These are phyloP conservation scores for Hydrozoanthus tunicans DNA, from an alignment of 64 coral and sea anemone species.

Conservation along the genomic window DNA sequence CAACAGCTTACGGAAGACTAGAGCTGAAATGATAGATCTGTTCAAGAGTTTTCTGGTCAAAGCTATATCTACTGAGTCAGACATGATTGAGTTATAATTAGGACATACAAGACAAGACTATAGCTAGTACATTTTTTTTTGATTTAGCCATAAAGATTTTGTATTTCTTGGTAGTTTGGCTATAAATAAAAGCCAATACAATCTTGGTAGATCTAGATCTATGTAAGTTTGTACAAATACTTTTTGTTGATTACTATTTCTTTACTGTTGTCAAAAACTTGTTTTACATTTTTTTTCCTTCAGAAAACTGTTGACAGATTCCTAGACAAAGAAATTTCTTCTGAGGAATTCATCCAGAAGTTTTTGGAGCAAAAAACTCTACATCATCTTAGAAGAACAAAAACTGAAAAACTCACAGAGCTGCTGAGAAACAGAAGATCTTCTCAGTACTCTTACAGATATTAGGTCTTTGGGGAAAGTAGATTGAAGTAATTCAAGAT, in stretches of 20 bases:
- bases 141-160: too few species aligned
- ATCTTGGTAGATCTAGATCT: too few species aligned
- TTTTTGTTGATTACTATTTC: neutral
- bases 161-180: too few species aligned
- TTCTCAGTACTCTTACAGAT: constrained; percentile 76
- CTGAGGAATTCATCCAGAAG: constrained; percentile 82
- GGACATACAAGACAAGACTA: too few species aligned
- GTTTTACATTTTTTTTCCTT: constrained; percentile 1
- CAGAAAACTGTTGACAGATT: constrained; percentile 94
- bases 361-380: constrained; percentile 87
- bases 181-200: too few species aligned
- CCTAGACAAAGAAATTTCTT: constrained; percentile 76
- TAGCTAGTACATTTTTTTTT: too few species aligned
- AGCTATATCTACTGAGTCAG: too few species aligned
- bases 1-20: too few species aligned
- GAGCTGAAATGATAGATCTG: too few species aligned
- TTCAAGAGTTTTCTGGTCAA: too few species aligned
- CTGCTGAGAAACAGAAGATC: constrained; percentile 61
- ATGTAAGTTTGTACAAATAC: neutral
- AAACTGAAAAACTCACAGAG: constrained; percentile 88
- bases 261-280: neutral
- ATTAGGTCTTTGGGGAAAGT: constrained; percentile 14
- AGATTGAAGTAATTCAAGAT: too few species aligned
- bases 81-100: too few species aligned
- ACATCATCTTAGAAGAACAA: constrained; percentile 81